Evolutionary conservation across 2,797 vertebrate genomes (phyloP).

Genomic region (Rhinophrynus dorsalis): DNA sequence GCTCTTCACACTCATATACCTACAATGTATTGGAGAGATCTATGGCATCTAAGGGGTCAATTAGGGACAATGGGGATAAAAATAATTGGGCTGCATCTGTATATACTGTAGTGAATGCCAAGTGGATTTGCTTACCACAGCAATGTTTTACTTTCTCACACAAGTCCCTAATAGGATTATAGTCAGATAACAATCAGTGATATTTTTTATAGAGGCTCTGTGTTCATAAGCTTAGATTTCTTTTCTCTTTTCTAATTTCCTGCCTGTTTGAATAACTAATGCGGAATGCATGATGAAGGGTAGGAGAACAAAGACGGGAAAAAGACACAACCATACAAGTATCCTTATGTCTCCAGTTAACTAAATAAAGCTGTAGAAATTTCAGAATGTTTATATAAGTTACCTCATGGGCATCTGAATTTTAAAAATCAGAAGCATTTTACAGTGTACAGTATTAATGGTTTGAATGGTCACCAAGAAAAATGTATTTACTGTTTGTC

Average conservation of each 20-base stretch:
- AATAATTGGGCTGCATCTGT: no score
- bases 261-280: constrained; percentile 19
- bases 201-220: constrained; percentile 16
- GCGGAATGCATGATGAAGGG: background rate
- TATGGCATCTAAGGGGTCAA: no score
- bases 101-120: no score
- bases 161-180: background rate
- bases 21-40: no score
- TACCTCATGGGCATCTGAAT: background rate
- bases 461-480: background rate
- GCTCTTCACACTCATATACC: no score
- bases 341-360: constrained; percentile 3
- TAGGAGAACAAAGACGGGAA: constrained; percentile 16
- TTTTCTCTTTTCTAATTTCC: constrained; percentile 29
- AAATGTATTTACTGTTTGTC: background rate
- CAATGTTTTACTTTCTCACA: constrained; percentile 5
- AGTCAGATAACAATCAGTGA: constrained; percentile 17
- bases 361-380: background rate
- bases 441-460: background rate
- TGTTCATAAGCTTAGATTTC: constrained; percentile 9
- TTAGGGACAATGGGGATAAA: no score
- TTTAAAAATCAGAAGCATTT: background rate
- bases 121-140: background rate
- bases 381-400: background rate
- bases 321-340: background rate